Evolutionary conservation across 2,888 invertebrate species (phyloP).

Genomic region (Drosophila cracens): DNA sequence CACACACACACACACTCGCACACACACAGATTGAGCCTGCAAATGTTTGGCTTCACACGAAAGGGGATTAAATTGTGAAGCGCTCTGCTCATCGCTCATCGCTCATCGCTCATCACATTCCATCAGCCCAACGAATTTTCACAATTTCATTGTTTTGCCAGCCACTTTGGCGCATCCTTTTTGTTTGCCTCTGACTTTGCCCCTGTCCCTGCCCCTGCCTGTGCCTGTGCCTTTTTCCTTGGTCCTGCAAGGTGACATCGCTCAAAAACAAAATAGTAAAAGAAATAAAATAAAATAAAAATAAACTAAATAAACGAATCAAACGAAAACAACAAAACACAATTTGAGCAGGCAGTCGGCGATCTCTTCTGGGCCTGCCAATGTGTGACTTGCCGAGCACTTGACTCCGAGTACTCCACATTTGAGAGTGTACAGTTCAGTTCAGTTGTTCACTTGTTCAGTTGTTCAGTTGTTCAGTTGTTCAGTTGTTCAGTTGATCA

Average conservation of each 20-base stretch:
- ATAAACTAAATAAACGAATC: not conserved
- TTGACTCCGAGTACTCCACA: constrained; percentile 23
- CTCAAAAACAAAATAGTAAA: constrained; percentile 44
- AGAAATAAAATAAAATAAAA: not conserved
- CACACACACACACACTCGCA: constrained; percentile 6
- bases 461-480: not conserved
- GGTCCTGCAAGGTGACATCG: constrained; percentile 55
- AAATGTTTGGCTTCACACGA: constrained; percentile 73
- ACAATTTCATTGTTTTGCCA: constrained; percentile 74
- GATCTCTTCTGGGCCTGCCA: constrained; percentile 18
- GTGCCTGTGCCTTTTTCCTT: not conserved
- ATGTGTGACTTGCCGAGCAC: constrained; percentile 25
- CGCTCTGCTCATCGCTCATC: constrained; percentile 18
- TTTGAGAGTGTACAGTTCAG: constrained; percentile 42
- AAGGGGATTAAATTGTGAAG: constrained; percentile 73
- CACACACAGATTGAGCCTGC: constrained; percentile 45
- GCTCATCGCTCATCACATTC: constrained; percentile 46
- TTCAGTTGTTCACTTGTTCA: not conserved
- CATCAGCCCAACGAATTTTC: constrained; percentile 43
- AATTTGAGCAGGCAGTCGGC: constrained; percentile 18
- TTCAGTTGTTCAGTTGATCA: not conserved
- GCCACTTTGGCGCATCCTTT: constrained; percentile 70
- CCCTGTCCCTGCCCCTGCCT: not conserved
- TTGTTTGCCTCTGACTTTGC: constrained; percentile 21
- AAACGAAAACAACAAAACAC: not conserved